Evolutionary conservation across 2,113 vertebrate species (phyloP).

Genomic region (Hydrolagus affinis): DNA sequence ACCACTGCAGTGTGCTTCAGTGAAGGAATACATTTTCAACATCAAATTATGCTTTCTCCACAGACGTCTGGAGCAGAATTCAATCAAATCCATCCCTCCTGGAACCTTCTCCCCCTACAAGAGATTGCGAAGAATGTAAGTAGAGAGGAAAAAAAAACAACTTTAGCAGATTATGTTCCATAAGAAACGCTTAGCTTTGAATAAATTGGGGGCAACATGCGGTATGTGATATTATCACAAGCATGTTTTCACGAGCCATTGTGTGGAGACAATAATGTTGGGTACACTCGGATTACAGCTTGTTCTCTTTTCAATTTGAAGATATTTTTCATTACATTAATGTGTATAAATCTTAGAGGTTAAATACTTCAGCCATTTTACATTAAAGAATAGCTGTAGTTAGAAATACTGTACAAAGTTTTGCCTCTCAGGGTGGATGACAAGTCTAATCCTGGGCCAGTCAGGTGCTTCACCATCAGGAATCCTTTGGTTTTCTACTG

Average conservation of each 20-base stretch:
- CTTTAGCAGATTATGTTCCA: constrained; percentile 32
- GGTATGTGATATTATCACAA: too few relatives aligned
- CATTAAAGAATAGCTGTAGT: too few relatives aligned
- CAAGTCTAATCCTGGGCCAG: too few relatives aligned
- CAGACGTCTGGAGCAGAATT: constrained; percentile 96
- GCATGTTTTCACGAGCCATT: too few relatives aligned
- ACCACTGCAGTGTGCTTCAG: neutral
- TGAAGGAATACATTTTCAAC: neutral
- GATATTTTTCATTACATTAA: neutral
- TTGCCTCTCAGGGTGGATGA: too few relatives aligned
- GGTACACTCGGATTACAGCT: neutral
- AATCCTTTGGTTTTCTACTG: too few relatives aligned
- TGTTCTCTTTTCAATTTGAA: constrained; percentile 5
- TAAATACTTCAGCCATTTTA: neutral
- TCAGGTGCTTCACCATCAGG: too few relatives aligned
- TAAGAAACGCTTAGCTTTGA: neutral
- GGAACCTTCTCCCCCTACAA: constrained; percentile 95
- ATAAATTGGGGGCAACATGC: neutral
- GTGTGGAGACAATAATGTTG: too few relatives aligned
- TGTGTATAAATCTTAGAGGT: neutral
- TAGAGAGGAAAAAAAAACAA: constrained; percentile 39
- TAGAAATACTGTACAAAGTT: too few relatives aligned
- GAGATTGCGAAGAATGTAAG: constrained; percentile 93
- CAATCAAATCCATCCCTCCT: constrained; percentile 91
- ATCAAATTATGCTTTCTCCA: constrained; percentile 37